Percentiles rank a stretch among this genome's conserved stretches.
These are phyloP conservation scores for Panulirus ornatus DNA, from an alignment of 1,140 invertebrate species.

Conservation along the genomic window DNA sequence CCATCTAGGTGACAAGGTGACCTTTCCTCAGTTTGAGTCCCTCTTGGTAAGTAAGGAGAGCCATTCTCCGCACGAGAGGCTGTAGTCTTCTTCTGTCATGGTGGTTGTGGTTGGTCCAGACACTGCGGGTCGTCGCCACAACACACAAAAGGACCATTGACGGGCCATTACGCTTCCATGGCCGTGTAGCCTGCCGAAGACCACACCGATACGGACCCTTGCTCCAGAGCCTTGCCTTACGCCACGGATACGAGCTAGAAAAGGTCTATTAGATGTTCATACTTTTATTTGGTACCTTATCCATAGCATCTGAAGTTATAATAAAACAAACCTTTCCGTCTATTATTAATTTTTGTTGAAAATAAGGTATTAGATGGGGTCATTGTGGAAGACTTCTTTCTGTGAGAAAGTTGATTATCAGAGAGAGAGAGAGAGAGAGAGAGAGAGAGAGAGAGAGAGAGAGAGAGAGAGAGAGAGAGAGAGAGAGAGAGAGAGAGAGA, in stretches of 20 bases:
- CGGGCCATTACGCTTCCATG: conserved; percentile 50
- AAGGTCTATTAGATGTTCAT: too few species aligned
- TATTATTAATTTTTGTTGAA: too few species aligned
- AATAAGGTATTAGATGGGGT: too few species aligned
- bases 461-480: conserved; percentile 17
- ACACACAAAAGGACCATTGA: conserved; percentile 65
- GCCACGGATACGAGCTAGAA: too few species aligned
- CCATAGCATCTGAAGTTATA: too few species aligned
- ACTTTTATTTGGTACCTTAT: too few species aligned
- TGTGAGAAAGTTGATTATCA: too few species aligned
- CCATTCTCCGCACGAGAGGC: not conserved
- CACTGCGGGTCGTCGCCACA: conserved; percentile 47
- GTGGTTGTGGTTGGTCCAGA: conserved; percentile 20
- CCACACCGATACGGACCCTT: conserved; percentile 27
- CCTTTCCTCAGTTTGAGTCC: conserved; percentile 1
- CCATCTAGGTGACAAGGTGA: not conserved
- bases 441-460: conserved; percentile 17
- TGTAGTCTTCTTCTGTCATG: not conserved
- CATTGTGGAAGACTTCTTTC: too few species aligned
- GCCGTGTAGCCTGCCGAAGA: conserved; percentile 43
- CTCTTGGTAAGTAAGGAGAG: not conserved
- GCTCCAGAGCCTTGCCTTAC: not conserved
- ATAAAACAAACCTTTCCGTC: too few species aligned
- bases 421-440: not conserved
- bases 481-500: not conserved